phyloP scores from a whole-genome alignment of 2,888 invertebrate species.

The Piscicola geometra region DNA sequence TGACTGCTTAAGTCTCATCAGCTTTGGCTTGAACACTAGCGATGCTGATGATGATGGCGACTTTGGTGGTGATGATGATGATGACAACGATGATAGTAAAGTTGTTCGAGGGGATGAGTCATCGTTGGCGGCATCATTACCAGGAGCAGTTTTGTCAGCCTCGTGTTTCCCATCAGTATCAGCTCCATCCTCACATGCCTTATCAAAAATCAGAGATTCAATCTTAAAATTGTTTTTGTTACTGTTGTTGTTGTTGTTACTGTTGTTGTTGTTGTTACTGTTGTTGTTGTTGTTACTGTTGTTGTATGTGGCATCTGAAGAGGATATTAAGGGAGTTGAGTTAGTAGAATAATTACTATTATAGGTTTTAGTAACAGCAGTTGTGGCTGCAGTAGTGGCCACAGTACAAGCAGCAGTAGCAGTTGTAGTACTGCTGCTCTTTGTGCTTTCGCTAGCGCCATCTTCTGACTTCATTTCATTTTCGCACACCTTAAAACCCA shows the following conservation, averaged over 20 bases:
- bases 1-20: neutral
- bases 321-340: no score
- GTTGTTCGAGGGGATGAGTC: neutral
- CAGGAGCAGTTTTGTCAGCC: no score
- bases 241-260: conserved; percentile 6
- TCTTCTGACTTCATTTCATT: neutral
- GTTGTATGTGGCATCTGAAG: no score
- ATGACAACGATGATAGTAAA: neutral
- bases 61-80: neutral
- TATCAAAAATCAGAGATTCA: conserved; percentile 7
- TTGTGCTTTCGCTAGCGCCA: neutral
- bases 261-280: neutral
- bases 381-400: neutral
- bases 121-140: no score
- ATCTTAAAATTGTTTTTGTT: neutral
- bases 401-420: neutral
- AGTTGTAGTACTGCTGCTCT: neutral
- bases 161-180: conserved; percentile 2
- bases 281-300: no score
- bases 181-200: neutral
- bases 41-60: neutral
- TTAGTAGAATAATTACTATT: neutral
- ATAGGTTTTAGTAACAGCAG: neutral
- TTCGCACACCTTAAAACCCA: neutral
- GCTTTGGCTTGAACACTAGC: neutral